These are phyloP conservation scores for Euphonia xanthogaster DNA, from an alignment of 2,797 vertebrate genomes.

Conservation along the genomic window DNA sequence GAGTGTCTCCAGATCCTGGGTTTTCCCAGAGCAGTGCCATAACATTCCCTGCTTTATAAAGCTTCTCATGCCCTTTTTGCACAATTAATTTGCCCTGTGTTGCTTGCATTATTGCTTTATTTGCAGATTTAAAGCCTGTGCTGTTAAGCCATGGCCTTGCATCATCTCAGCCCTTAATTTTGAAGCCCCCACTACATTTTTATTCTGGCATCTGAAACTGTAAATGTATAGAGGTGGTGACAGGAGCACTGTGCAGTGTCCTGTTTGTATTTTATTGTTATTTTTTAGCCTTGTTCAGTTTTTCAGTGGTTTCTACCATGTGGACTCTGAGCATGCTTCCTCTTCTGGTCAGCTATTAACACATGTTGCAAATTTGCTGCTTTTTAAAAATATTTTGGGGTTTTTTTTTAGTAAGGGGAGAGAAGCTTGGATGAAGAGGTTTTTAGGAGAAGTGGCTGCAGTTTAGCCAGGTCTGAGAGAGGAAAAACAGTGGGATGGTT, in stretches of 20 bases:
- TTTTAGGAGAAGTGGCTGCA: not conserved
- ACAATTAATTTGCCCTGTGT: conserved; percentile 26
- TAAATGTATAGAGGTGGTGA: not conserved
- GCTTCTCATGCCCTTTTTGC: conserved; percentile 42
- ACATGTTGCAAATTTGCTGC: not conserved
- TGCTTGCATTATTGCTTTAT: conserved; percentile 32
- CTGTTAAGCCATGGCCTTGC: not conserved
- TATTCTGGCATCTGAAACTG: not conserved
- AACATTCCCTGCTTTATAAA: conserved; percentile 19
- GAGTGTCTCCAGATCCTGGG: not conserved
- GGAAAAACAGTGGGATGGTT: not conserved
- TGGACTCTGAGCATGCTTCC: not conserved
- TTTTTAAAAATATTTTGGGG: not conserved
- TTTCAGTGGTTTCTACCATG: not conserved
- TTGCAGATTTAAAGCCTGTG: conserved; percentile 10
- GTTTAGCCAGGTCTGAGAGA: not conserved
- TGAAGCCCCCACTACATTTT: not conserved
- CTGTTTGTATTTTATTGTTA: not conserved
- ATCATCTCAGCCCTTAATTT: not conserved
- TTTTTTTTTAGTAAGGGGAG: not conserved
- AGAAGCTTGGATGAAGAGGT: not conserved
- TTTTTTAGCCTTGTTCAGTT: not conserved
- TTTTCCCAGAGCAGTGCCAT: not conserved
- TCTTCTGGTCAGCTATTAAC: not conserved
- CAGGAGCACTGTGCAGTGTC: not conserved